Evolutionary conservation across 2,113 vertebrate species (phyloP).

Genomic region (Vanacampus margaritifer): DNA sequence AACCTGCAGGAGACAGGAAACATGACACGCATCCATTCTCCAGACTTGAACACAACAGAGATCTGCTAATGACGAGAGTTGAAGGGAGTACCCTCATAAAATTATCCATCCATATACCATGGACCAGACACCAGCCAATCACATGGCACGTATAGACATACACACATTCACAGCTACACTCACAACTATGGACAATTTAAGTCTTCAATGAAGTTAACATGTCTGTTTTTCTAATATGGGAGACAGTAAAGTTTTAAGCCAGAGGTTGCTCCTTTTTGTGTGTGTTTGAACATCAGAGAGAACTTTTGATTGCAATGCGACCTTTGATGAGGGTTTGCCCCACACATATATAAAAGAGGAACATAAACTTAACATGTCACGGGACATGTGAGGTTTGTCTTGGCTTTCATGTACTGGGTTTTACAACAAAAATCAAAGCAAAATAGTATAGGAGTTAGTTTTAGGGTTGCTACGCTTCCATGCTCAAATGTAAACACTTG

Average conservation of each 20-base stretch:
- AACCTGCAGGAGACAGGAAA: slow-evolving; percentile 61
- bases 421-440: not conserved
- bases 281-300: not conserved
- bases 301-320: not conserved
- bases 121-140: too few species aligned
- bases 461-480: not conserved
- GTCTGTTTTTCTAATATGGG: too few species aligned
- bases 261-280: not conserved
- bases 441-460: not conserved
- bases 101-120: too few species aligned
- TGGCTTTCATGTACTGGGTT: not conserved
- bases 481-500: not conserved
- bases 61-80: too few species aligned
- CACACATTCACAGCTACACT: too few species aligned
- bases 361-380: not conserved
- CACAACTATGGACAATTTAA: too few species aligned
- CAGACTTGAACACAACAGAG: not conserved
- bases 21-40: not conserved
- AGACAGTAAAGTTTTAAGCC: not conserved
- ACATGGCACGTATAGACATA: too few species aligned
- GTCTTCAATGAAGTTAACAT: too few species aligned
- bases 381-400: not conserved
- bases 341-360: not conserved
- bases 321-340: not conserved
- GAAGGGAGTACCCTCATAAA: too few species aligned